Percentiles rank a stretch among this genome's conserved stretches.
Evolutionary conservation across 1,140 invertebrate species (phyloP).

Genomic region (Ostrea edulis): DNA sequence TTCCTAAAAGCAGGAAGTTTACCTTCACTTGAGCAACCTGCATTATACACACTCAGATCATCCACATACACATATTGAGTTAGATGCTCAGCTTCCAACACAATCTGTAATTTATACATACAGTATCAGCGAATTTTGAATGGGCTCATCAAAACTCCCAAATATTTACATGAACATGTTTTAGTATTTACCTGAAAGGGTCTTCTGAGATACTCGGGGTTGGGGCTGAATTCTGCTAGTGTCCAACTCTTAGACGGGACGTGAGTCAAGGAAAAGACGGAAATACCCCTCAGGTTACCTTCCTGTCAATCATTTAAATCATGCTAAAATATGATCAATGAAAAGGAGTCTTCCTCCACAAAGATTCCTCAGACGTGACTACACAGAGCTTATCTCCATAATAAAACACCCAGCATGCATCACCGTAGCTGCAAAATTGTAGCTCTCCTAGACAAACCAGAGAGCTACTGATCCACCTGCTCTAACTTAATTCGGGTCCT

Average conservation of each 20-base stretch:
- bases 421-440: no score
- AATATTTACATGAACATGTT: no score
- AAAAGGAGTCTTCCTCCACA: no score
- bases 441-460: no score
- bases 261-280: background rate
- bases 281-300: background rate
- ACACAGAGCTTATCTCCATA: no score
- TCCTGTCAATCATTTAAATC: background rate
- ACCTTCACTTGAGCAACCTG: background rate
- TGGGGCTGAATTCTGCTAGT: background rate
- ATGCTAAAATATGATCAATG: background rate
- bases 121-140: background rate
- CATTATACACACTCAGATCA: constrained; percentile 11
- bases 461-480: no score
- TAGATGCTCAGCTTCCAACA: background rate
- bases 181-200: constrained; percentile 3
- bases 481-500: no score
- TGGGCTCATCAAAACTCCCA: no score
- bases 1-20: background rate
- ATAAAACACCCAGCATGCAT: no score
- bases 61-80: background rate
- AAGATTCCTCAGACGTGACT: no score
- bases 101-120: background rate
- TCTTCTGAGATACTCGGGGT: constrained; percentile 17
- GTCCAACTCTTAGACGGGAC: background rate